These are phyloP conservation scores for Drosophila nr. perissopoda DNA, from an alignment of 2,888 invertebrate genomes.

Conservation along the genomic window DNA sequence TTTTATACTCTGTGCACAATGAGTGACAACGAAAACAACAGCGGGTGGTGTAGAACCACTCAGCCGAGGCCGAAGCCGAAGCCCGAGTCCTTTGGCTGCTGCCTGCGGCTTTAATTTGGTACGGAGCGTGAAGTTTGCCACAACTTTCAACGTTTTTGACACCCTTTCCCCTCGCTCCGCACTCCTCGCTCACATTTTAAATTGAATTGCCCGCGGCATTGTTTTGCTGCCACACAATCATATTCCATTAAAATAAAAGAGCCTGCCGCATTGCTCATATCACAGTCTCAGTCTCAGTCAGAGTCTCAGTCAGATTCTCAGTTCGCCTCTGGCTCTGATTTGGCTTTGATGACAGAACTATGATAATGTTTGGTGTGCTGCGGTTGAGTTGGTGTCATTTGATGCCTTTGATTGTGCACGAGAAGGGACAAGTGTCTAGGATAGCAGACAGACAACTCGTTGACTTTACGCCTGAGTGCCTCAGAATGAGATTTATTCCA, in stretches of 20 bases:
- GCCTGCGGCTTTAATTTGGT: conserved; percentile 78
- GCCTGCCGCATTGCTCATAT: conserved; percentile 67
- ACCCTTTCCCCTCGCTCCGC: conserved; percentile 26
- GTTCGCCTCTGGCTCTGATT: conserved; percentile 61
- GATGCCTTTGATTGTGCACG: conserved; percentile 68
- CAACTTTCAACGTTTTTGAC: conserved; percentile 65
- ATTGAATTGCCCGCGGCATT: conserved; percentile 84
- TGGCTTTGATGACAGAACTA: conserved; percentile 70
- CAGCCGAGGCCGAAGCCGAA: conserved; percentile 37
- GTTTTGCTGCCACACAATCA: conserved; percentile 84
- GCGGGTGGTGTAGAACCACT: conserved; percentile 73
- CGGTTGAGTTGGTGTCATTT: conserved; percentile 58
- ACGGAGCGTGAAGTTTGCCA: conserved; percentile 78
- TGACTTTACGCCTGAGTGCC: conserved; percentile 33
- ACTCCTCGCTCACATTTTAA: conserved; percentile 76
- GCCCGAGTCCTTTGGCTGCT: conserved; percentile 30
- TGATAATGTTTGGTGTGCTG: conserved; percentile 69
- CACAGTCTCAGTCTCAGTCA: conserved; percentile 46
- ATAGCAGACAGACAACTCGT: conserved; percentile 33
- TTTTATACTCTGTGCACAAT: conserved; percentile 65
- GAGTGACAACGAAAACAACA: conserved; percentile 80
- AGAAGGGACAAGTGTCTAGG: conserved; percentile 29
- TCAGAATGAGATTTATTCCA: conserved; percentile 25
- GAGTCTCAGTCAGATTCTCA: neutral
- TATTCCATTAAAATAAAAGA: conserved; percentile 82